These are phyloP conservation scores for Tarsius wallacei DNA, from an alignment of 2,797 vertebrate genomes.

Conservation along the genomic window DNA sequence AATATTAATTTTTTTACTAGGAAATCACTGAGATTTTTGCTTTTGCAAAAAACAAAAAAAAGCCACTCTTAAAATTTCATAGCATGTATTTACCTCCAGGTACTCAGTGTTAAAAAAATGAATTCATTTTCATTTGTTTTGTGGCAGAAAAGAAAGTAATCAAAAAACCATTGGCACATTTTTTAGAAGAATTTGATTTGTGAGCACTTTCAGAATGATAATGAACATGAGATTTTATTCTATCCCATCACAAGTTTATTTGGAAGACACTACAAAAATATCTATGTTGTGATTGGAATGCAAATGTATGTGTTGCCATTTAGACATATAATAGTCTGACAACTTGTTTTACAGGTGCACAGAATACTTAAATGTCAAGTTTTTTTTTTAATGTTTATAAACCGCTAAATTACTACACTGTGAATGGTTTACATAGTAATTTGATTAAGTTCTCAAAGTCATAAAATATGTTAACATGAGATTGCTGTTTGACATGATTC, in stretches of 20 bases:
- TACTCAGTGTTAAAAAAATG: constrained; percentile 69
- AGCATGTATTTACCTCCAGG: constrained; percentile 69
- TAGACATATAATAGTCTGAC: constrained; percentile 58
- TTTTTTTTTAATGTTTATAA: constrained; percentile 34
- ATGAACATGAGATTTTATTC: constrained; percentile 33
- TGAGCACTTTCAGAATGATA: constrained; percentile 53
- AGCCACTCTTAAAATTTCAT: constrained; percentile 67
- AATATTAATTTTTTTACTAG: constrained; percentile 60
- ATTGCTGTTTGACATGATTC: constrained; percentile 55
- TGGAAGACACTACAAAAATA: constrained; percentile 69
- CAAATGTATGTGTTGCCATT: constrained; percentile 32
- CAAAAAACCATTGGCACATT: constrained; percentile 34
- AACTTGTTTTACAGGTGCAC: constrained; percentile 50
- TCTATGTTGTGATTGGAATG: constrained; percentile 36
- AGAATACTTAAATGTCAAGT: constrained; percentile 51
- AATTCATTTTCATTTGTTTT: constrained; percentile 81
- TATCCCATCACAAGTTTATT: constrained; percentile 32
- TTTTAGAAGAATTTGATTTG: constrained; percentile 71
- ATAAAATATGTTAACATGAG: constrained; percentile 70
- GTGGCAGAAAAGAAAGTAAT: constrained; percentile 72
- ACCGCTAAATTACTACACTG: constrained; percentile 17
- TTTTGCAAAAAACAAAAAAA: constrained; percentile 22
- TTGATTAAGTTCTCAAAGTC: constrained; percentile 51
- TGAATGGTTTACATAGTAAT: constrained; percentile 55
- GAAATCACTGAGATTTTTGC: constrained; percentile 69